Conservation (phyloP, 1,140 invertebrate species). For the Drosophila punjabiensis region DNA sequence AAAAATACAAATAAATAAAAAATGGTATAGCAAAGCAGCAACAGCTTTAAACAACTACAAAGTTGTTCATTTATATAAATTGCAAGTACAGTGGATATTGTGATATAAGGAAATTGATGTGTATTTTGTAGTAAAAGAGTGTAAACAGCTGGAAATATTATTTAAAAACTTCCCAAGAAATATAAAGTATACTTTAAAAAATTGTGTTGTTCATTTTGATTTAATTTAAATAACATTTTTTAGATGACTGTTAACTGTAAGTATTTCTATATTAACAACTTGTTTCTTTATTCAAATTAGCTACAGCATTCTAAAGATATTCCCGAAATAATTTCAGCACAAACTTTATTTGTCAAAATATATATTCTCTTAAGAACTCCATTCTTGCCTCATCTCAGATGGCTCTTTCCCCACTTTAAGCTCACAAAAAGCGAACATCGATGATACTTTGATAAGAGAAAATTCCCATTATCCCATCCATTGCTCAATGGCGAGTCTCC, state of each 20-base stretch:
- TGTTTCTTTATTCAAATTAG: neutral
- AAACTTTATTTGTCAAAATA: neutral
- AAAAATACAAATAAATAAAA: constrained; percentile 9
- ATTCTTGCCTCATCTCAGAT: neutral
- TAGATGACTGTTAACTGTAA: too few relatives aligned
- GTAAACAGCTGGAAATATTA: too few relatives aligned
- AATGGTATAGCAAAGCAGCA: constrained; percentile 14
- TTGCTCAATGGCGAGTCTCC: constrained; percentile 18
- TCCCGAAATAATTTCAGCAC: neutral
- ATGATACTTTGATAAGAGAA: neutral
- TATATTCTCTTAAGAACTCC: neutral
- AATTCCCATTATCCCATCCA: constrained; percentile 15
- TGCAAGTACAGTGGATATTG: constrained; percentile 29
- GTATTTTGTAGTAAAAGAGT: too few relatives aligned
- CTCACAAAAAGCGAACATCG: neutral
- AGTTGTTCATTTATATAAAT: constrained; percentile 27
- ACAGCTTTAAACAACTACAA: constrained; percentile 21
- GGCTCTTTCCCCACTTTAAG: neutral
- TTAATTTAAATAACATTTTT: too few relatives aligned
- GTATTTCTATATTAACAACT: neutral
- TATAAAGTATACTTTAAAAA: too few relatives aligned
- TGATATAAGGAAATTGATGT: too few relatives aligned
- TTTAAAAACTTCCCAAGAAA: too few relatives aligned
- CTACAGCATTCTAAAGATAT: neutral
- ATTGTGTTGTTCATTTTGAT: too few relatives aligned